Evolutionary conservation across 2,113 vertebrate species (phyloP), one percentile per base, ranked within the genome.

Genomic region (Casuarius casuarius): DNA sequence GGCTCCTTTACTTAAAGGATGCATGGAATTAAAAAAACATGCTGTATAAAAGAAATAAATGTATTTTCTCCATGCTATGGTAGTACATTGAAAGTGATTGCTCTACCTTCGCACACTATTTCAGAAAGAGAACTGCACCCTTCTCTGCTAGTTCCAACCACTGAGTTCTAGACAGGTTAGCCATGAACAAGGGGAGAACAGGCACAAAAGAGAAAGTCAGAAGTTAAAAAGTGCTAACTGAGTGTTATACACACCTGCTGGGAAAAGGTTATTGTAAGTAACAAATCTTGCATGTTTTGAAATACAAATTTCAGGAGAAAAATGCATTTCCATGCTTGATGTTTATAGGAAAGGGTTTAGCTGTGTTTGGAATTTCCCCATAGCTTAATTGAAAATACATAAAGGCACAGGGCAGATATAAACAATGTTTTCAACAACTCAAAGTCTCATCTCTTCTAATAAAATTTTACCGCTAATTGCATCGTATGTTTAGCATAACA

Each of bases 101-200:
- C 76, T 98, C 97, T 98, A 98, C 98, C 98, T 98, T 98, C 94
- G 44, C 98, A 97, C 94, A 97, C 97, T 98, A 98, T 96, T 94
- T 98, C 98, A 96, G 98, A 97, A 93, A 97, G 95, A 98, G 96
- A 96, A 96, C 89, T 96, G 97, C 96, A 85, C 97, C 97, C 98
- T 89, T 98, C 98, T 98, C 98, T 98, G 98, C 97, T 96, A 97
- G 61, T 90, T 98, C 98, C 98, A 98, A 96, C 94, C 98, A 98
- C 98, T 98, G 97, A 98, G 92, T 80, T 98, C 98, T 98, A 97
- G 96, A 67, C 94, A 96, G 95, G 97, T 98, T 95, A 98, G 97
- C 95, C 97, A 97, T 2, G 92, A 93, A 91, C 80, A 90, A 89
- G 92, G 96, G 84, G 95, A 97, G 95, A 98, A 98, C 68, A 98